Base-by-base conservation (phyloP, 2,797 vertebrate species). In the Halcyon leucocephala region DNA sequence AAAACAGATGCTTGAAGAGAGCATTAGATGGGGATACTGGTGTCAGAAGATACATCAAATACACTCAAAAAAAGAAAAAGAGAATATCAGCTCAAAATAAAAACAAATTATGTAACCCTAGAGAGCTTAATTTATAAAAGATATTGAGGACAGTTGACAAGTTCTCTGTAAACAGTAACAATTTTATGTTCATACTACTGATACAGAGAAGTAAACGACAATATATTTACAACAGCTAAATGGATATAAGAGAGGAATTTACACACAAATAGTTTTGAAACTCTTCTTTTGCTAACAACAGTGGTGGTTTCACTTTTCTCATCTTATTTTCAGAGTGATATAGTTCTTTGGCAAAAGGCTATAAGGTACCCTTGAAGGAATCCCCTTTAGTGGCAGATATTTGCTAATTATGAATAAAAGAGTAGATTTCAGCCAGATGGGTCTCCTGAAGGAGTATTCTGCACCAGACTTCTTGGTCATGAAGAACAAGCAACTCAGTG, bases 321-420 rank as follows among this genome's bases (percentile, higher is more conserved):
- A 33, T 80, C n/a, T 72, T 64, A 20, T 66, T 98, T 98, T 39
- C 95, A 98, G 97, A 97, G 93, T 98, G 84, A 95, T 98, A 88
- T 98, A 98, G 76, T 98, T 98, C 84, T 99, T 97, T 31, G 97
- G 98, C 66, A 98, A 98, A 98, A 91, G 82, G 3, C 61, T 98
- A n/a, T 94, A 97, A 13, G 98, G 90, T 82, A 61, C 98, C 20
- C 97, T 97, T 10, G 97, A 98, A 19, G 97, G 97, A 73, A 98
- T 98, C 64, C 97, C 97, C 31, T 98, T 97, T 55, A 97, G 97
- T 31, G 82, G 96, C 66, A 98, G 97, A 41, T 98, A 97, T 90
- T 60, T 98, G 91, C 95, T 97, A 28, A 94, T 98, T 77, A 98
- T 97, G 97, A 98, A 98, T 84, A 98, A 98, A 90, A 94, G 33